Base-by-base conservation (phyloP, 92 coral and sea anemone genomes). In the Zoanthus gigantus region DNA sequence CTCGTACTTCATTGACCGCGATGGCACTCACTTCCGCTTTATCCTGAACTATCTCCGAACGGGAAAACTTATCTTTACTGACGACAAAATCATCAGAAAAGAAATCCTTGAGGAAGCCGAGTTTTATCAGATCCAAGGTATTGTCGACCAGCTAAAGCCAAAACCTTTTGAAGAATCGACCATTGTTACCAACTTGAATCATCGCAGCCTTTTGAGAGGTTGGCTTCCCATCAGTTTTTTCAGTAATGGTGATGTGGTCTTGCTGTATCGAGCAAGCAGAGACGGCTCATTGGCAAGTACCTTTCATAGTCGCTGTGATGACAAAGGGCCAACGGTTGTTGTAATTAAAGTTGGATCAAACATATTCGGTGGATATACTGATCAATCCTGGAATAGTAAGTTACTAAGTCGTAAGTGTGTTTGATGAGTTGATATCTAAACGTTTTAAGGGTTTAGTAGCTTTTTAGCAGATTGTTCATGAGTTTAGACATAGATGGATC, bases 21-120 rank as follows among this genome's bases (percentile, higher is more conserved):
- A 89, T 76, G 94, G 94, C 7, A 92, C 92, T 9, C 88, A 89
- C 83, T 92, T 92, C 88, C 90, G 94, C 83, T 90, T 48, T 85
- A 90, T 92, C 52, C 77, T 92, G 50, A 92, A 92, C 18, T 90
- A 87, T 73, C 88, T 90, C 8, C 88, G 95, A 50, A 90, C 95
- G 1, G 95, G 91, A 4, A 88, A 86, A 85, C 95, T 92, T 48
- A 37, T 92, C 71, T 77, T 79, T 15, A 92, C 95, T 0, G 95
- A 92, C 14, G 90, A 87, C 60, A 61, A 73, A 18, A 17, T 78
- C 0, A 72, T 87, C 56, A 81, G 76, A 8, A 82, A 42, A 29
- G 95, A 92, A 60, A 44, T 92, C 37, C 86, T 82, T 1, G 74
- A 76, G 4, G 95, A 92, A 54, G 95, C 95, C n/a, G 93, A 92